Percentiles rank a stretch among this genome's conserved stretches.
These are phyloP conservation scores for Palythoa grandiflora DNA, from an alignment of 92 coral and sea anemone genomes.

Conservation along the genomic window DNA sequence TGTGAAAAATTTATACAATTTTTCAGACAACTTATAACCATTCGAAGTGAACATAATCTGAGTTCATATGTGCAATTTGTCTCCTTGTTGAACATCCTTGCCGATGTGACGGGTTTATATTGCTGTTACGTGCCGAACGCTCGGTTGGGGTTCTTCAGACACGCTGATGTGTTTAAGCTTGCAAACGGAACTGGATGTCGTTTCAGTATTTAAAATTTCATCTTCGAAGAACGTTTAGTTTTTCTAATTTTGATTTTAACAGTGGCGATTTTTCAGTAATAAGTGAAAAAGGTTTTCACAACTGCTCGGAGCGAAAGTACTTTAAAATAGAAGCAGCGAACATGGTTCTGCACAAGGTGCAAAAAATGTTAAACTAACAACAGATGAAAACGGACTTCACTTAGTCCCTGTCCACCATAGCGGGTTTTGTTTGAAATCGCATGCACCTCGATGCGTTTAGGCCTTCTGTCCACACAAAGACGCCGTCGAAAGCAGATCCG, in stretches of 20 bases:
- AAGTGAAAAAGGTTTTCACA: neutral
- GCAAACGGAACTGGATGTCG: neutral
- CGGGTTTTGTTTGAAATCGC: too few relatives aligned
- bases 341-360: neutral
- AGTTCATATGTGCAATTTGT: too few relatives aligned
- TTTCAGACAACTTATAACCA: too few relatives aligned
- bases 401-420: neutral
- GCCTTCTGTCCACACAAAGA: too few relatives aligned
- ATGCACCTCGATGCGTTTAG: too few relatives aligned
- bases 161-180: neutral
- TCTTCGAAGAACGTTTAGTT: neutral
- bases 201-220: neutral
- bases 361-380: neutral
- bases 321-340: neutral
- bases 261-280: neutral
- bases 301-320: neutral
- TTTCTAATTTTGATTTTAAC: neutral
- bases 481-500: too few relatives aligned
- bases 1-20: too few relatives aligned
- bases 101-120: neutral
- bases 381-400: neutral
- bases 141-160: neutral
- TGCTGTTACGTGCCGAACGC: neutral
- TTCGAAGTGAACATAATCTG: too few relatives aligned
- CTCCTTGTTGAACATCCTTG: neutral